A percentile compares a stretch with the other conserved stretches of the same genome.
phyloP scores from a whole-genome alignment of 2,888 invertebrate genomes.

The Rugalucina vietnamica region DNA sequence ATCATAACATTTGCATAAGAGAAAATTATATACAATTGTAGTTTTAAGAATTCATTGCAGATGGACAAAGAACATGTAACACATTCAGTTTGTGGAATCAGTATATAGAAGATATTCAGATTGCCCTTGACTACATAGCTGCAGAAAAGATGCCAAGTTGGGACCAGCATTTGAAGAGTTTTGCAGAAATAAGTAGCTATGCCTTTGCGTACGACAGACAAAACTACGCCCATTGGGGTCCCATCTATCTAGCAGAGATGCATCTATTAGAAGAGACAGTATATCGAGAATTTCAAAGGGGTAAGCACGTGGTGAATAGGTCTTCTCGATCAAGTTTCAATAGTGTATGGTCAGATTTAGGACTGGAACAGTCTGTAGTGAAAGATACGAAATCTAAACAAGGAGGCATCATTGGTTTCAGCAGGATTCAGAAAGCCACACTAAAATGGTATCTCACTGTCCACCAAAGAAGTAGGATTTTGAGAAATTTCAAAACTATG shows the following conservation, averaged over 20 bases:
- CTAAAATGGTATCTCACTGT: background rate
- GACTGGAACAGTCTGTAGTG: background rate
- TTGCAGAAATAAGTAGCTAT: background rate
- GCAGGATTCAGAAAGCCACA: background rate
- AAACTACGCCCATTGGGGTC: conserved; percentile 52
- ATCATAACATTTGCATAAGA: no score
- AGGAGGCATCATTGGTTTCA: background rate
- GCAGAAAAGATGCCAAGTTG: background rate
- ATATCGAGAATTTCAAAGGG: conserved; percentile 23
- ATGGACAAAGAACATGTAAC: no score
- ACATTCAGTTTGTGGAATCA: background rate
- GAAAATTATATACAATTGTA: no score
- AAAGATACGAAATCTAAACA: background rate
- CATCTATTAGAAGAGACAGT: conserved; percentile 15
- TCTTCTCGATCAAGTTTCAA: background rate
- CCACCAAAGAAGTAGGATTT: background rate
- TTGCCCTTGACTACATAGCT: background rate
- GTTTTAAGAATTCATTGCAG: no score
- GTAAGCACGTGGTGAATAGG: conserved; percentile 34
- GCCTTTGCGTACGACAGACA: conserved; percentile 31
- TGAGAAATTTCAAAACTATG: background rate
- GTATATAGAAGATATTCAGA: background rate
- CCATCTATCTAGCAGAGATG: conserved; percentile 56
- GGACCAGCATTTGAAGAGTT: background rate
- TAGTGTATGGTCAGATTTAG: background rate